Percentiles rank a stretch among this genome's conserved stretches.
phyloP scores from a whole-genome alignment of 2,113 vertebrate species.

The rabbit (Oryctolagus cuniculus) region mOryCun1.1 NC_091439.1:40788001-40788500 shows the following conservation, averaged over 20 bases:
- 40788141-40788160: slow-evolving; percentile 49
- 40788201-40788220: not conserved
- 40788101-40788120: not conserved
- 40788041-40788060: not conserved
- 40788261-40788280: not conserved
- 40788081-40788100: slow-evolving; percentile 39
- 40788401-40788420: not conserved
- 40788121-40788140: not conserved
- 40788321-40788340: not conserved
- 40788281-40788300: not conserved
- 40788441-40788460: not conserved
- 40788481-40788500: no score
- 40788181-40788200: not conserved
- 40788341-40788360: not conserved
- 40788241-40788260: not conserved
- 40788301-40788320: not conserved
- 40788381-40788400: not conserved
- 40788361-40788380: not conserved
- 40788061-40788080: slow-evolving; percentile 38
- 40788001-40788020: not conserved
- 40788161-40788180: slow-evolving; percentile 24
- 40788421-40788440: slow-evolving; percentile 1
- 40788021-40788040: not conserved
- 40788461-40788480: no score
- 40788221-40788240: not conserved